Base-by-base conservation (phyloP, 2,888 invertebrate genomes). In the Drosophila eohydei region DNA sequence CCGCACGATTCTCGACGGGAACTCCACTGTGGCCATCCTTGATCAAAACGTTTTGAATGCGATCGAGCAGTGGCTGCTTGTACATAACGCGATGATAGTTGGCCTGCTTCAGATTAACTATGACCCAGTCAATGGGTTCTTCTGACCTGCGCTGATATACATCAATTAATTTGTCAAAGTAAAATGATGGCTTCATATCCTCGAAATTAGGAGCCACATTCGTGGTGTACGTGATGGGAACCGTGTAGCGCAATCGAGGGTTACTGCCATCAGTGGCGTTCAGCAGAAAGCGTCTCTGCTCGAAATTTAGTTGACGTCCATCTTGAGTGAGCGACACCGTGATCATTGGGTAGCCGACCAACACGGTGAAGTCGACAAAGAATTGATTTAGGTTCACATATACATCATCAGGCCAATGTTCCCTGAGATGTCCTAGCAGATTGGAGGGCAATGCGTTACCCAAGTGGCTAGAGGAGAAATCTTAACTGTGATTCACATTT, bases 61-160 rank as follows among this genome's bases (percentile, higher is more conserved):
- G 60, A 0, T 51, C 4, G 95, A 96, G 95, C 83, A 95, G 95
- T 0, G 91, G 89, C 0, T 80, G 71, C 40, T 96, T 95, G 78
- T 97, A 97, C 88, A 95, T 95, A 0, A 96, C 95, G 78, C 96
- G 92, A 91, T 95, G 95, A 90, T 89, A 92, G 61, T 91, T 89
- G 5, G 90, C 84, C 60, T 92, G 92, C 32, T 91, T 85, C 4
- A 87, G 60, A 62, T 92, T 92, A 1, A 91, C 54, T 3, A 92
- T 65, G 28, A 92, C 70, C 92, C 92, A 92, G 4, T 91, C 74
- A 16, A 89, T 63, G 4, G 80, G 60, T 0, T 71, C 38, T 0
- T 64, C 28, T 0, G 76, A 69, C 2, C 14, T 4, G 0, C 86
- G 30, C 7, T 4, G 12, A 0, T 56, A 5, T 6, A 68, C 4